phyloP scores from a whole-genome alignment of 2,888 invertebrate species.

The Campoplex capitator region DNA sequence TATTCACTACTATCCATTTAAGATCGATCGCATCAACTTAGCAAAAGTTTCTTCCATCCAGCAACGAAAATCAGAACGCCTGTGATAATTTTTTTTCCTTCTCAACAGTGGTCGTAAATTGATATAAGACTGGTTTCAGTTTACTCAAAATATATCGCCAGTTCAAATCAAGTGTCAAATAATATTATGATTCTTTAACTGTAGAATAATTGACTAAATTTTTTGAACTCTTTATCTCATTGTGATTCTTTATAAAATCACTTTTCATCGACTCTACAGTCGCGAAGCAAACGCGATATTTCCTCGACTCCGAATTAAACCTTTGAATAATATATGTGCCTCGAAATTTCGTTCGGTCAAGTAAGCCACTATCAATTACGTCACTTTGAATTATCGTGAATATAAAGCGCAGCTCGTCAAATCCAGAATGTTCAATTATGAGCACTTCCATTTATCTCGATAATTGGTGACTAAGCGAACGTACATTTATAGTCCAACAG shows the following conservation, averaged over 20 bases:
- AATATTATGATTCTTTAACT: not conserved
- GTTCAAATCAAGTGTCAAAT: not conserved
- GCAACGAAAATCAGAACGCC: constrained; percentile 18
- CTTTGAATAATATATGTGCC: not conserved
- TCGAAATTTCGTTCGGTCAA: not conserved
- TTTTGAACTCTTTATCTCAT: not conserved
- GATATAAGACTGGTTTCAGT: not conserved
- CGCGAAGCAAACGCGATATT: not conserved
- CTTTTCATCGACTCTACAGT: not conserved
- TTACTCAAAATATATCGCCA: not conserved
- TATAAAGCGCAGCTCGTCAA: not conserved
- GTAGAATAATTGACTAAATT: no score
- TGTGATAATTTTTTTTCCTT: not conserved
- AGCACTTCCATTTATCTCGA: not conserved
- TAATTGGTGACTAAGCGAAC: constrained; percentile 19
- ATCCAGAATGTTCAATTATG: constrained; percentile 16
- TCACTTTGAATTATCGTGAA: not conserved
- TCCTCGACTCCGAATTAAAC: not conserved
- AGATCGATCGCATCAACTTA: constrained; percentile 46
- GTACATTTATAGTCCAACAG: constrained; percentile 18
- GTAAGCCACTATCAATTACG: not conserved
- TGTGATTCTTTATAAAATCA: not conserved
- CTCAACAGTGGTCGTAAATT: not conserved
- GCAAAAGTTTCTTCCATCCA: constrained; percentile 42
- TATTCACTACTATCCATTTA: constrained; percentile 52